Conservation (phyloP, 1,140 invertebrate species). For the Caenorhabditis tropicalis region DNA sequence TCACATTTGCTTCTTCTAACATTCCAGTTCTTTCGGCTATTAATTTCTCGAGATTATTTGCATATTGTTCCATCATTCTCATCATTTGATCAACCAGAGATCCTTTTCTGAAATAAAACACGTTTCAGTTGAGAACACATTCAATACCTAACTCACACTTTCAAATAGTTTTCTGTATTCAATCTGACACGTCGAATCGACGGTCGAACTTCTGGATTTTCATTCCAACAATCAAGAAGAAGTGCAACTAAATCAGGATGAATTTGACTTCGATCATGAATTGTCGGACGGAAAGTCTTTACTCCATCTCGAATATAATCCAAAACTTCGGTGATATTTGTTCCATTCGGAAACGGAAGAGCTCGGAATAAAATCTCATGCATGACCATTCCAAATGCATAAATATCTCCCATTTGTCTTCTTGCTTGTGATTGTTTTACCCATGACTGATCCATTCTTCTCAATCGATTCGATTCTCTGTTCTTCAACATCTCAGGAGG, state of each 20-base stretch:
- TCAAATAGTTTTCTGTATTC: conserved; percentile 70
- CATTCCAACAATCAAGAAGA: conserved; percentile 68
- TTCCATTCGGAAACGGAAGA: conserved; percentile 66
- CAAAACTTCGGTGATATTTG: conserved; percentile 61
- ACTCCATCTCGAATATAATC: conserved; percentile 68
- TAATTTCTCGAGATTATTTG: conserved; percentile 91
- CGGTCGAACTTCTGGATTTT: conserved; percentile 69
- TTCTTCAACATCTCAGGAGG: conserved; percentile 70
- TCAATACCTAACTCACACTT: conserved; percentile 64
- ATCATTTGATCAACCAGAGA: conserved; percentile 71
- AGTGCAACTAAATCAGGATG: conserved; percentile 68
- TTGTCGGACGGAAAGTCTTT: conserved; percentile 64
- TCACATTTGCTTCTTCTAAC: conserved; percentile 69
- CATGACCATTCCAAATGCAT: conserved; percentile 71
- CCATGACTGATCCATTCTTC: conserved; percentile 67
- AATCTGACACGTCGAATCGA: conserved; percentile 66
- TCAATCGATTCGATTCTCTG: conserved; percentile 61
- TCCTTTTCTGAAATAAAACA: conserved; percentile 64
- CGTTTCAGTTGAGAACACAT: not conserved
- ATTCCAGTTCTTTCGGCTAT: conserved; percentile 87
- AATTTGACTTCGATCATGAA: conserved; percentile 66
- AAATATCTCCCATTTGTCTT: conserved; percentile 64
- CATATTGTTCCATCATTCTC: conserved; percentile 79
- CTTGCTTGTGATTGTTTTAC: conserved; percentile 62
- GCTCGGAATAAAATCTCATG: conserved; percentile 70